A percentile compares a stretch with the other conserved stretches of the same genome.
These are phyloP conservation scores for Mamestra configurata DNA, from an alignment of 1,140 invertebrate genomes.

Conservation along the genomic window DNA sequence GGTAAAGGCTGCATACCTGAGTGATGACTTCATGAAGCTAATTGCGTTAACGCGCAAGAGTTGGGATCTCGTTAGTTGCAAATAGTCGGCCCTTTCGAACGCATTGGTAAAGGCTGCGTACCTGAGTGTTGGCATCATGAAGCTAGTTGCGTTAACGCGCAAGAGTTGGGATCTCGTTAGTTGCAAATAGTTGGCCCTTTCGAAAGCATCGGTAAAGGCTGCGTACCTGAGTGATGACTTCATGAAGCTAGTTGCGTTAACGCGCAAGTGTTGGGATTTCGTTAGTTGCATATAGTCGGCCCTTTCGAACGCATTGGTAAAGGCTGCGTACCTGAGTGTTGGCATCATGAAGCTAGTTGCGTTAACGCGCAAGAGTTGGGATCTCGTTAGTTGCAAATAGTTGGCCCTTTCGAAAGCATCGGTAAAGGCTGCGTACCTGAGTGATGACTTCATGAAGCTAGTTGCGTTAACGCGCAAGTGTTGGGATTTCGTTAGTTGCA, in stretches of 20 bases:
- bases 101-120: no score
- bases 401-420: not conserved
- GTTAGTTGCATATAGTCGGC: not conserved
- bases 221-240: no score
- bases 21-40: no score
- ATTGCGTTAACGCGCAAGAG: no score
- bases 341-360: not conserved
- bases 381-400: not conserved
- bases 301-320: not conserved
- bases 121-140: no score
- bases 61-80: no score
- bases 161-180: no score
- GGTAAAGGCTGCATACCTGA: no score
- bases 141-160: no score
- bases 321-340: not conserved
- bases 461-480: not conserved
- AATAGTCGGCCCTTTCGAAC: no score
- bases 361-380: not conserved
- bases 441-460: not conserved
- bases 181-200: no score
- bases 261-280: not conserved
- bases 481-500: not conserved
- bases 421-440: slow-evolving; percentile 7
- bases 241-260: not conserved
- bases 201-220: no score